A percentile compares a stretch with the other conserved stretches of the same genome.
phyloP scores from a whole-genome alignment of 2,888 invertebrate species.

The Ptilodon capucinus region DNA sequence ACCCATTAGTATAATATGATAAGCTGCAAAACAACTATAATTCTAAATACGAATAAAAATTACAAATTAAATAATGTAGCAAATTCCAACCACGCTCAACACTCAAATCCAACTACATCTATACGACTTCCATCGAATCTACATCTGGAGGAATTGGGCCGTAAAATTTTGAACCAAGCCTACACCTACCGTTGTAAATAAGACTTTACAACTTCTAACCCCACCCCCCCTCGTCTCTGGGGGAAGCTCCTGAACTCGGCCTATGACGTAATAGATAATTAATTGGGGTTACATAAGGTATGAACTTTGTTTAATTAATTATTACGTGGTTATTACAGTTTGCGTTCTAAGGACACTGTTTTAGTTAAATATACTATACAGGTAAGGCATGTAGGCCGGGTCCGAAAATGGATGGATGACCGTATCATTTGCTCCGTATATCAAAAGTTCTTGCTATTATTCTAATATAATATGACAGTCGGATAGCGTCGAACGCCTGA shows the following conservation, averaged over 20 bases:
- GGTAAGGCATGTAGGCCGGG: no score
- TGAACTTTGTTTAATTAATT: not conserved
- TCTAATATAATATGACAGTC: no score
- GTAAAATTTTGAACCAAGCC: conserved; percentile 55
- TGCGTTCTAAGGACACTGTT: not conserved
- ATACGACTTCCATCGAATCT: conserved; percentile 25
- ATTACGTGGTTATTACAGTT: not conserved
- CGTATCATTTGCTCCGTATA: no score
- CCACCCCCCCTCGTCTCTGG: conserved; percentile 22
- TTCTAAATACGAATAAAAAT: no score
- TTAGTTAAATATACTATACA: no score
- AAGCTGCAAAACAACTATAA: no score
- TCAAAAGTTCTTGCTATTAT: no score
- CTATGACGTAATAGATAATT: conserved; percentile 36
- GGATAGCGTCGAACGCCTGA: no score
- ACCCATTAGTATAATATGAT: no score
- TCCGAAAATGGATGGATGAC: no score
- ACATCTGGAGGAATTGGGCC: conserved; percentile 25
- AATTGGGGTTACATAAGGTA: conserved; percentile 16
- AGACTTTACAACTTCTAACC: conserved; percentile 49
- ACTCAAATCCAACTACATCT: not conserved
- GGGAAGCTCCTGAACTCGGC: conserved; percentile 21
- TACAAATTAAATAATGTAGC: not conserved
- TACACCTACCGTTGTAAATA: conserved; percentile 53
- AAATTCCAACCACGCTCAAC: not conserved